A percentile compares a stretch with the other conserved stretches of the same genome.
Conservation (phyloP, 2,888 invertebrate genomes). For the Drosophila leonis region DNA sequence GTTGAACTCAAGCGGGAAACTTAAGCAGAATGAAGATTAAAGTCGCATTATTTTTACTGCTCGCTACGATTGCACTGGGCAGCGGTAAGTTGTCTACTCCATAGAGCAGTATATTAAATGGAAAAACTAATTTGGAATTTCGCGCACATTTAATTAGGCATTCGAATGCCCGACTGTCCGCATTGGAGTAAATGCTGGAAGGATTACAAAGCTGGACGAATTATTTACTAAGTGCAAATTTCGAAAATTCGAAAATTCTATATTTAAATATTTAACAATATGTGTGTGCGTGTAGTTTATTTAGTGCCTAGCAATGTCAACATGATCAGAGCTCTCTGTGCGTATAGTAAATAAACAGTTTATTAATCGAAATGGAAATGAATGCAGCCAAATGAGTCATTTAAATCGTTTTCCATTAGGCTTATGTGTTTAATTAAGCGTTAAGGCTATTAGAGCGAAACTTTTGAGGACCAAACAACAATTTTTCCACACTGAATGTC, state of each 20-base stretch:
- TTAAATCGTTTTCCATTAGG: slow-evolving; percentile 57
- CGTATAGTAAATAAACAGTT: slow-evolving; percentile 19
- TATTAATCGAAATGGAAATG: slow-evolving; percentile 19
- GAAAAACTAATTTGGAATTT: neutral
- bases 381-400: neutral
- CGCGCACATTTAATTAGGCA: slow-evolving; percentile 13
- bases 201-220: slow-evolving; percentile 41
- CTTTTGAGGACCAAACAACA: slow-evolving; percentile 19
- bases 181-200: slow-evolving; percentile 43
- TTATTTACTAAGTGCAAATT: slow-evolving; percentile 19
- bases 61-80: slow-evolving; percentile 24
- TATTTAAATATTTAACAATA: slow-evolving; percentile 18
- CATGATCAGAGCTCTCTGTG: neutral
- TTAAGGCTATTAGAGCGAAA: slow-evolving; percentile 50
- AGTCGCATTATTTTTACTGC: slow-evolving; percentile 19
- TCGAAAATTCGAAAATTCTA: neutral
- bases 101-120: neutral
- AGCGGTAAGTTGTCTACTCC: slow-evolving; percentile 41
- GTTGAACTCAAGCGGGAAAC: slow-evolving; percentile 26
- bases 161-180: slow-evolving; percentile 47
- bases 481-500: slow-evolving; percentile 26
- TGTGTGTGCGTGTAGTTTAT: neutral
- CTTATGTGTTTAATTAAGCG: slow-evolving; percentile 52
- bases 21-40: slow-evolving; percentile 37
- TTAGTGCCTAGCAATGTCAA: slow-evolving; percentile 2